These are phyloP conservation scores for Ptiloglossa arizonensis DNA, from an alignment of 1,140 invertebrate species.

Conservation along the genomic window DNA sequence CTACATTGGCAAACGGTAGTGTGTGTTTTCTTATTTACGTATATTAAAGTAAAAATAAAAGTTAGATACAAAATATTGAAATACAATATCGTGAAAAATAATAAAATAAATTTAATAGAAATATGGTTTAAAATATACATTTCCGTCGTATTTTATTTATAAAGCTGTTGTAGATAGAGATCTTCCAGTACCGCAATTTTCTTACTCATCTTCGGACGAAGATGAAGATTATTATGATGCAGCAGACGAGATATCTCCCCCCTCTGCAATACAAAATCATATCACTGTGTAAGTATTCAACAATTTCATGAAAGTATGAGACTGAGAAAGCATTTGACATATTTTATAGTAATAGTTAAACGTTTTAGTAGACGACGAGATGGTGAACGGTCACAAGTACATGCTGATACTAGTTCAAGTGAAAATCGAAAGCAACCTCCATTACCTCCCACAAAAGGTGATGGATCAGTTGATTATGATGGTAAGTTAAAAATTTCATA, in stretches of 20 bases:
- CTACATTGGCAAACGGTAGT: conserved; percentile 73
- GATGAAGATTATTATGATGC: conserved; percentile 98
- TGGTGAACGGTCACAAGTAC: conserved; percentile 61
- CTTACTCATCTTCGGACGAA: conserved; percentile 97
- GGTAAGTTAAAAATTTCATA: conserved; percentile 76
- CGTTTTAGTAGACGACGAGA: conserved; percentile 72
- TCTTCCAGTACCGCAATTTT: conserved; percentile 91
- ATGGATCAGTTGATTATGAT: conserved; percentile 87
- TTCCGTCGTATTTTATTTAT: neutral
- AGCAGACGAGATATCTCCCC: conserved; percentile 87
- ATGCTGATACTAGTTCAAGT: conserved; percentile 15
- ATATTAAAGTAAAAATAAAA: conserved; percentile 4
- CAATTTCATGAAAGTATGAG: neutral
- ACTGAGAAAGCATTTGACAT: neutral
- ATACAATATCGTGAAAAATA: too few relatives aligned
- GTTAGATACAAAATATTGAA: neutral
- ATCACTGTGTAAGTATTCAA: conserved; percentile 55
- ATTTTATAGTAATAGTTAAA: conserved; percentile 5
- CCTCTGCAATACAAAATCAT: conserved; percentile 68
- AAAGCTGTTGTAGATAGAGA: conserved; percentile 71
- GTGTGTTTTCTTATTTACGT: conserved; percentile 24
- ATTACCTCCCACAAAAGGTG: conserved; percentile 82
- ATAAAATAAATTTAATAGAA: too few relatives aligned
- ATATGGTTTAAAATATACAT: neutral
- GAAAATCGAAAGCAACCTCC: conserved; percentile 72